phyloP scores from a whole-genome alignment of 2,113 vertebrate genomes.

The Cygnus buccinator region DNA sequence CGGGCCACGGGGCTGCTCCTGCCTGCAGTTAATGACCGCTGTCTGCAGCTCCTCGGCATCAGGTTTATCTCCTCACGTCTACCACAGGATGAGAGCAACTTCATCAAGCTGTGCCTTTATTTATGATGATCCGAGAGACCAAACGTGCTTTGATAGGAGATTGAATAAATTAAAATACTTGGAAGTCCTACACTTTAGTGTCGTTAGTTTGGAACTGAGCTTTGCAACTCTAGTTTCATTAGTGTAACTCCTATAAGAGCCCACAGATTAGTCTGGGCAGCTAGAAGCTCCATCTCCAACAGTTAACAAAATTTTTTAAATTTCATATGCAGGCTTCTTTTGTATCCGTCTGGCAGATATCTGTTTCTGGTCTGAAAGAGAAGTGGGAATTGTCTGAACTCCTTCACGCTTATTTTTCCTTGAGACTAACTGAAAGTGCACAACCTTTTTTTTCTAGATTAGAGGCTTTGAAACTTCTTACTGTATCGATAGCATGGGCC shows the following conservation, averaged over 20 bases:
- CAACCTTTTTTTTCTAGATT: conserved; percentile 78
- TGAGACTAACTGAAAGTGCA: not conserved
- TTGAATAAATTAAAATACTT: not conserved
- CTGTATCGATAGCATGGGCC: conserved; percentile 99
- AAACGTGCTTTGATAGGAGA: not conserved
- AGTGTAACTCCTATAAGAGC: not conserved
- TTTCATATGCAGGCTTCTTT: not conserved
- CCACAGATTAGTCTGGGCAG: not conserved
- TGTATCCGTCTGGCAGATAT: not conserved
- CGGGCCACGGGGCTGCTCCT: not conserved
- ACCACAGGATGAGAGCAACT: not conserved
- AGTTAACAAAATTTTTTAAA: not conserved
- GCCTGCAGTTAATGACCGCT: not conserved
- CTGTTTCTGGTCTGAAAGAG: not conserved
- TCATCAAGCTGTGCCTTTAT: not conserved
- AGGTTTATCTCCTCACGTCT: not conserved
- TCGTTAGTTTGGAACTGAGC: not conserved
- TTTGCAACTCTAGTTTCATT: not conserved
- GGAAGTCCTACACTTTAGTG: not conserved
- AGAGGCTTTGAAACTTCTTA: conserved; percentile 91
- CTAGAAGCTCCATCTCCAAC: not conserved
- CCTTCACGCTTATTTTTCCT: not conserved
- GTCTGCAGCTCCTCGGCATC: not conserved
- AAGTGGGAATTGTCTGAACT: not conserved
- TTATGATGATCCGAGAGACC: not conserved